Conservation (phyloP, 23 tunicate species). For the Ciona savignyi region DNA sequence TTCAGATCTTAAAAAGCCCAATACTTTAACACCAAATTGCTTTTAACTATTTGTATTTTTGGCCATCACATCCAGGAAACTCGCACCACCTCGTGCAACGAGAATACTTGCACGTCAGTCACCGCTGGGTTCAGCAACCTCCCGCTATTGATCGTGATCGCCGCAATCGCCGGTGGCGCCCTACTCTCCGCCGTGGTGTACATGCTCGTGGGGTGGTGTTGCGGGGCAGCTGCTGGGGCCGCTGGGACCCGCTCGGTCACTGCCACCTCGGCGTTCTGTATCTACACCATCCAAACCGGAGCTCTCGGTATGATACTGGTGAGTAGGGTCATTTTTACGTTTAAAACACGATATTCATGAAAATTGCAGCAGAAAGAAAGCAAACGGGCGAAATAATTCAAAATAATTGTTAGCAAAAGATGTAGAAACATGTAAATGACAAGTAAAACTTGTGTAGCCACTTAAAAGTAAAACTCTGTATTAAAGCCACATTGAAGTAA, state of each 20-base stretch:
- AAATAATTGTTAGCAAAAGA: no score
- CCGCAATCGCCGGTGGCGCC: conserved; percentile 3
- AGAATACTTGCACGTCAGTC: conserved; percentile 4
- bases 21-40: no score
- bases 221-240: conserved; percentile 10
- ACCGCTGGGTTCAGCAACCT: conserved; percentile 2
- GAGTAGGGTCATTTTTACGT: no score
- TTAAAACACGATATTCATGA: no score
- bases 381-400: no score
- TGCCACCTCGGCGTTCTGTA: conserved; percentile 15
- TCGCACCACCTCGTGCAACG: conserved; percentile 19
- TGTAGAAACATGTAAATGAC: no score
- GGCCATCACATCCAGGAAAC: conserved; percentile 4
- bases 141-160: conserved; percentile 6
- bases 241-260: conserved; percentile 2
- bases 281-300: conserved; percentile 15
- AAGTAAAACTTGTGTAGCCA: no score
- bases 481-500: no score
- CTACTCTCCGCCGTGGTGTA: conserved; percentile 5
- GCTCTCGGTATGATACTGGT: conserved; percentile 21
- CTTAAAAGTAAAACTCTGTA: no score
- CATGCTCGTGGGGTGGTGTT: not conserved
- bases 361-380: no score
- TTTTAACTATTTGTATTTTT: no score
- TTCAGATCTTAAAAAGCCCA: no score